These are phyloP conservation scores for Agonopterix subpropinquella DNA, from an alignment of 2,888 invertebrate genomes.

Conservation along the genomic window DNA sequence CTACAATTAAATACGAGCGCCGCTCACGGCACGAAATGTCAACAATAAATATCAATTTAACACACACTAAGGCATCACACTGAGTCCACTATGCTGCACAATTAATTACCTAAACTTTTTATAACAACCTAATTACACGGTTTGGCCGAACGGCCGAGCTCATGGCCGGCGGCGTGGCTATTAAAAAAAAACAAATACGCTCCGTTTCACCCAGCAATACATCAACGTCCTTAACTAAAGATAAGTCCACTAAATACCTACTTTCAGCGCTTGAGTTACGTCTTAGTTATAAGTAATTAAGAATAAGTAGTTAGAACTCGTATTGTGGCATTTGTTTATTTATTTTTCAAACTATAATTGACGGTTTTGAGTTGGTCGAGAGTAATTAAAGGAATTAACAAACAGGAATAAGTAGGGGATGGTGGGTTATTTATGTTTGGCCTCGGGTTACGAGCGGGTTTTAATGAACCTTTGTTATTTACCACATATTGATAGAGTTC, in stretches of 20 bases:
- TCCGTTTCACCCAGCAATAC: slow-evolving; percentile 51
- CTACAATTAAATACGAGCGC: slow-evolving; percentile 39
- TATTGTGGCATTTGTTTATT: slow-evolving; percentile 45
- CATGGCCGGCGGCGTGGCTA: slow-evolving; percentile 14
- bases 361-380: slow-evolving; percentile 43
- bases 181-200: slow-evolving; percentile 36
- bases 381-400: slow-evolving; percentile 64
- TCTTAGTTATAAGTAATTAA: slow-evolving; percentile 71
- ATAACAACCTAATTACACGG: slow-evolving; percentile 61
- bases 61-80: slow-evolving; percentile 37
- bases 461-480: slow-evolving; percentile 34
- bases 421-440: slow-evolving; percentile 44
- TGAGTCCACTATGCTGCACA: slow-evolving; percentile 29
- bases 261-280: slow-evolving; percentile 65
- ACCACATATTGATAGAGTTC: slow-evolving; percentile 2
- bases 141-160: slow-evolving; percentile 43
- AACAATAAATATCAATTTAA: slow-evolving; percentile 66
- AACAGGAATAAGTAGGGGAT: slow-evolving; percentile 43
- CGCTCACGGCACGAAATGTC: slow-evolving; percentile 54
- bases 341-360: slow-evolving; percentile 60
- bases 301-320: slow-evolving; percentile 58
- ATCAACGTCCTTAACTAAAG: slow-evolving; percentile 56
- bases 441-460: slow-evolving; percentile 23
- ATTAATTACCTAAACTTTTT: slow-evolving; percentile 68
- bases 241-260: slow-evolving; percentile 61